Evolutionary conservation across 2,797 vertebrate species (phyloP), one percentile per base, ranked within the genome.

Genomic region (Melanogrammus aeglefinus): DNA sequence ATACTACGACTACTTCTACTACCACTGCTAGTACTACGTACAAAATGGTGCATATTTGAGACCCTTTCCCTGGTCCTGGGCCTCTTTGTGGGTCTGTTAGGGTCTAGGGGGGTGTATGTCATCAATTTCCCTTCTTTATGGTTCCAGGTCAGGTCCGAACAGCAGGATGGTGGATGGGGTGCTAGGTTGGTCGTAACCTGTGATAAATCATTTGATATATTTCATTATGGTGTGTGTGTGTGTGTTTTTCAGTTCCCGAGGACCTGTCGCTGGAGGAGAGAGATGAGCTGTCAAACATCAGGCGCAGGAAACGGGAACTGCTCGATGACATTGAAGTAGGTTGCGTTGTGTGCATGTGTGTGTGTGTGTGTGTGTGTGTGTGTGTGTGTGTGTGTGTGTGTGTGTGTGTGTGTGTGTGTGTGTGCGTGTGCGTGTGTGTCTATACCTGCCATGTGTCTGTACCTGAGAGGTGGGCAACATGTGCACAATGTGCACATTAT

Each of bases 291-390:
- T 90, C 96, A 80, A 98, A 97, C 92, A 99, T 99, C 87, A 95
- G 97, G 77, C 95, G 96, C 57, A 96, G 98, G 86, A 99, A 99
- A 88, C 96, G 96, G 85, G 97, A 99, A 87, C 93, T 99, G 80
- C 96, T 99, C 35, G 97, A 98, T 90, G 98, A 99, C 83, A 99
- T 99, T 72, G 97, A 99, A 96, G 98, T 3, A n/a, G 38, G 21
- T 29, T 51, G 63, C 2, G 24, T 72, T 29, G 3, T n/a, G 70
- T 72, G 69, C 47, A 33, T 39, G 27, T 76, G 39, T 77, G 9
- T 72, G 33, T 24, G 72, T 73, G 35, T 73, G 72, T 13, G 35
- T 73, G 33, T 21, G 33, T 39, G 72, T 38, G 63, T 12, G 24
- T 71, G 9, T 72, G 33, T 24, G 72, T 73, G 35, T 73, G 72